Evolutionary conservation across 1,140 invertebrate species (phyloP).

Genomic region (Drosophila subobscura): DNA sequence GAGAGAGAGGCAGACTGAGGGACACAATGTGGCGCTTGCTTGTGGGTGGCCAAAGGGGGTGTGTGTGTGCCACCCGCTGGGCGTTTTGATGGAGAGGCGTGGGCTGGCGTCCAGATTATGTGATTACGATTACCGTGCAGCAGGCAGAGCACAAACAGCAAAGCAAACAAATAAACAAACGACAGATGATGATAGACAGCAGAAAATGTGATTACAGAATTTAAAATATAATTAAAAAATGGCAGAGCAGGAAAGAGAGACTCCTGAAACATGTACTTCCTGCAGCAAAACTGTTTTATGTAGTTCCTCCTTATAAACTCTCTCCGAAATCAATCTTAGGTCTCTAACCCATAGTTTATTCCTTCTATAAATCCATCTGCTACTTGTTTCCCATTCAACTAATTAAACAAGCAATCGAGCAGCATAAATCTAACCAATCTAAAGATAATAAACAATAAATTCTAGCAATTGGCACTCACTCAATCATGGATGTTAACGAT

Average conservation of each 20-base stretch:
- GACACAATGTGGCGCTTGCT: conserved; percentile 38
- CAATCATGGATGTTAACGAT: conserved; percentile 25
- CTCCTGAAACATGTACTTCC: neutral
- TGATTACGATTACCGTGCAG: conserved; percentile 45
- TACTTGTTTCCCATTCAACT: too few species aligned
- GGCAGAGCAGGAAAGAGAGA: neutral
- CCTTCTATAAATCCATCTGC: too few species aligned
- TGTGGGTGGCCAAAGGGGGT: conserved; percentile 39
- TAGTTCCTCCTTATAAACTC: too few species aligned
- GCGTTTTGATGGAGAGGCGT: conserved; percentile 34
- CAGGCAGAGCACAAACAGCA: conserved; percentile 14
- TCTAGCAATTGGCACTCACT: conserved; percentile 38
- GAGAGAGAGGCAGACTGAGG: conserved; percentile 5
- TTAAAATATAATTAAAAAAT: conserved; percentile 26
- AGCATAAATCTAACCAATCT: conserved; percentile 8
- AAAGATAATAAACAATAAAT: conserved; percentile 38
- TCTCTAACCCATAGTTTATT: too few species aligned
- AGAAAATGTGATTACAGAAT: conserved; percentile 7
- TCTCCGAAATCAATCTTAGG: too few species aligned
- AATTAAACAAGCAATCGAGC: conserved; percentile 1
- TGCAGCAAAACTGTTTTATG: too few species aligned
- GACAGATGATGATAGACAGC: conserved; percentile 48
- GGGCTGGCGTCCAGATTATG: conserved; percentile 42
- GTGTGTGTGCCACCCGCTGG: conserved; percentile 49
- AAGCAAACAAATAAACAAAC: conserved; percentile 25